These are phyloP conservation scores for Dasyornis broadbenti DNA, from an alignment of 2,113 vertebrate species.

Conservation along the genomic window DNA sequence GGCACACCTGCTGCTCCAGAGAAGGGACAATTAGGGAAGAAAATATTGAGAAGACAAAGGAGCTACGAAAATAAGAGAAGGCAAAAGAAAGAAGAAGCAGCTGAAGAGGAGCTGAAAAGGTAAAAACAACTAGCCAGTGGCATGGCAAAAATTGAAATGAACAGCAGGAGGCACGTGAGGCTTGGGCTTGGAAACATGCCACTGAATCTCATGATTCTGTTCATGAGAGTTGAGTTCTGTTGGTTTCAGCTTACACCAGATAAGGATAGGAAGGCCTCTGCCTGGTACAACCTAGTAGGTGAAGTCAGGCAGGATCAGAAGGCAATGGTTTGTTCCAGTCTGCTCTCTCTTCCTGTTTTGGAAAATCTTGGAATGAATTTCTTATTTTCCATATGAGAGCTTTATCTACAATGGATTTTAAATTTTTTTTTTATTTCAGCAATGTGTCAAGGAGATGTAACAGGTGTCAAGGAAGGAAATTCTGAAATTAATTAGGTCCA, in stretches of 20 bases:
- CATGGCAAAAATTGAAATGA: neutral
- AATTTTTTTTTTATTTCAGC: neutral
- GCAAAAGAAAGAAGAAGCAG: neutral
- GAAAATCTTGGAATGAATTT: neutral
- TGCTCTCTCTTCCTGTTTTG: neutral
- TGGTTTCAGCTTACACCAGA: neutral
- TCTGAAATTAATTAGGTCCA: neutral
- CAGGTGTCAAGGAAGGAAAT: neutral
- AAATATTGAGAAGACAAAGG: neutral
- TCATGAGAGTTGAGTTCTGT: neutral
- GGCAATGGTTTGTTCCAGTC: accelerated
- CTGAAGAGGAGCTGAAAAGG: neutral
- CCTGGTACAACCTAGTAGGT: neutral
- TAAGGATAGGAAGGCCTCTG: neutral
- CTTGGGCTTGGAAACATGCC: neutral
- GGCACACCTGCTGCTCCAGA: neutral
- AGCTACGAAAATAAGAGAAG: neutral
- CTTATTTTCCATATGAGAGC: neutral
- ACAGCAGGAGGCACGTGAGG: neutral
- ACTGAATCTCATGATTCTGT: neutral
- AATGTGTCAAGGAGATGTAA: neutral
- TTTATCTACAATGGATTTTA: neutral
- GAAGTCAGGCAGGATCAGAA: neutral
- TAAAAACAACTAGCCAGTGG: neutral
- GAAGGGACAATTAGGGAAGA: neutral